A percentile compares a stretch with the other conserved stretches of the same genome.
These are phyloP conservation scores for Drosophila mimica DNA, from an alignment of 2,888 invertebrate species.

Conservation along the genomic window DNA sequence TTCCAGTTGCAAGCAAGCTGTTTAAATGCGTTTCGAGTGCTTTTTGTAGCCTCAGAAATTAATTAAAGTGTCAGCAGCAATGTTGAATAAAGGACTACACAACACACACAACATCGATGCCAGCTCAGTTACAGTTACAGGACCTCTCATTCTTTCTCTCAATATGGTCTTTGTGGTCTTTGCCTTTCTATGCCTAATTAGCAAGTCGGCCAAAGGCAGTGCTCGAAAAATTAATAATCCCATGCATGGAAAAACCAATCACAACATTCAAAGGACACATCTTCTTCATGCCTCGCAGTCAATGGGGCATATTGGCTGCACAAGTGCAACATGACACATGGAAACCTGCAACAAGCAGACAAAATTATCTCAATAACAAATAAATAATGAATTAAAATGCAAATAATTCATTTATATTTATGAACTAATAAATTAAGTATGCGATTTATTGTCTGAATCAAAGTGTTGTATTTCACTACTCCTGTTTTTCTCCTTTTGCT, in stretches of 20 bases:
- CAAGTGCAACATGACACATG: slow-evolving; percentile 13
- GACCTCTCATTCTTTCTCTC: slow-evolving; percentile 6
- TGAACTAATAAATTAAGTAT: slow-evolving; percentile 16
- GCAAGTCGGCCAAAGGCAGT: slow-evolving; percentile 49
- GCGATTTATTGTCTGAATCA: slow-evolving; percentile 1
- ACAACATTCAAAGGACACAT: slow-evolving; percentile 54
- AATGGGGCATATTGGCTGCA: slow-evolving; percentile 30
- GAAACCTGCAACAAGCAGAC: slow-evolving; percentile 7
- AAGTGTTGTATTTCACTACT: neutral
- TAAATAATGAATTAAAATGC: slow-evolving; percentile 19
- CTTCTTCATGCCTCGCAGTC: slow-evolving; percentile 19
- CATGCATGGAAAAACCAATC: slow-evolving; percentile 67
- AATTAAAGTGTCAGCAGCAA: slow-evolving; percentile 68
- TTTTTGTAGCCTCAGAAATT: slow-evolving; percentile 53
- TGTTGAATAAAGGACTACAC: slow-evolving; percentile 56
- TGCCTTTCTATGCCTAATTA: slow-evolving; percentile 60
- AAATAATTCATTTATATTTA: neutral
- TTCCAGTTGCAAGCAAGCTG: slow-evolving; percentile 6
- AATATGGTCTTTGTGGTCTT: slow-evolving; percentile 49
- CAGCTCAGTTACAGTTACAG: slow-evolving; percentile 27
- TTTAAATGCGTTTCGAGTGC: slow-evolving; percentile 55
- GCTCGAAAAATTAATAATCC: slow-evolving; percentile 47
- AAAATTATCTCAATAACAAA: slow-evolving; percentile 27
- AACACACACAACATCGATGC: slow-evolving; percentile 14
- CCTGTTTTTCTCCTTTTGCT: neutral